Conservation (phyloP, 1,140 invertebrate genomes). For the Zaprionus africanus region DNA sequence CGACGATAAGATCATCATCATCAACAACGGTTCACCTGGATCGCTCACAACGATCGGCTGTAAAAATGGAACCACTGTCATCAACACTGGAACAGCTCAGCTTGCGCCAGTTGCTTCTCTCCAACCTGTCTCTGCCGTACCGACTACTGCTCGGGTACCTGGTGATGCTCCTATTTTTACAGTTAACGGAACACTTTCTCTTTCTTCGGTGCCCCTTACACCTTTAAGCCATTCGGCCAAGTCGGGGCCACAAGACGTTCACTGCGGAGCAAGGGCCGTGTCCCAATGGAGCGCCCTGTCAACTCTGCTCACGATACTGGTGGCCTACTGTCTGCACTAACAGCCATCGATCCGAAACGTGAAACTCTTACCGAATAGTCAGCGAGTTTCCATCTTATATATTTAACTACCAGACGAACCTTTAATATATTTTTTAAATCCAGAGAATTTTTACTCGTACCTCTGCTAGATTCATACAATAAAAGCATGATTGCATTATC, state of each 20-base stretch:
- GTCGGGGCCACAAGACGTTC: slow-evolving; percentile 75
- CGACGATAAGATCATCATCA: no score
- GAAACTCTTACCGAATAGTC: slow-evolving; percentile 25
- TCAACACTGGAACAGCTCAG: no score
- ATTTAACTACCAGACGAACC: no score
- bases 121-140: no score
- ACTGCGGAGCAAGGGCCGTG: slow-evolving; percentile 29
- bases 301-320: slow-evolving; percentile 54
- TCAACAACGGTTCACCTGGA: slow-evolving; percentile 75
- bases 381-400: no score
- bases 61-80: no score
- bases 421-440: slow-evolving; percentile 28
- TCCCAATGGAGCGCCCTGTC: slow-evolving; percentile 49
- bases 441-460: slow-evolving; percentile 29
- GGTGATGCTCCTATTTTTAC: no score
- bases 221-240: no score
- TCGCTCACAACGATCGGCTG: slow-evolving; percentile 64
- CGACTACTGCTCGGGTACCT: no score
- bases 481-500: neutral
- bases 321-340: slow-evolving; percentile 65
- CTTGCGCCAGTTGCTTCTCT: no score
- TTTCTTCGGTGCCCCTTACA: slow-evolving; percentile 54
- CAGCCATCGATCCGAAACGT: neutral
- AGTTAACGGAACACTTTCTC: no score
- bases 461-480: neutral